Evolutionary conservation across 2,888 invertebrate species (phyloP), one percentile per base, ranked within the genome.

Genomic region (Nezara viridula): DNA sequence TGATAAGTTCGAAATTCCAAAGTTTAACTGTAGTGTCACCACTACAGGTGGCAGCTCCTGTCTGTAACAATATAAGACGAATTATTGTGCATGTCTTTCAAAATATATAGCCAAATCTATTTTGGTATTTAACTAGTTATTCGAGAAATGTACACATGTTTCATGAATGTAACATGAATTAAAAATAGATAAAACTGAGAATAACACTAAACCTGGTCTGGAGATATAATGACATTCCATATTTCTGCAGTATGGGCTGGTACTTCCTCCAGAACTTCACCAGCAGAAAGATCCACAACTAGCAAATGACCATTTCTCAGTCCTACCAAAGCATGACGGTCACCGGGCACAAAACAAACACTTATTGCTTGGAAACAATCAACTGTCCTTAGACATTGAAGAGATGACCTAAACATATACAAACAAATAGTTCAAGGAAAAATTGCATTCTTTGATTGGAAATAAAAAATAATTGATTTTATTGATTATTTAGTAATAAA

Each of bases 11-110:
- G 92, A 98, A 98, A 89, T 96, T 95, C 99, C 99, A 99, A 92
- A 98, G 96, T 93, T 98, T 98, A 0, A 98, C 96, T 0, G 96
- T 96, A 91, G 96, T 95, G 92, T 99, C 99, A 0, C 96, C 96
- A 89, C 98, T 96, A 1, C 98, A 98, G 5, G 97, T 96, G 16
- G 95, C 95, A 92, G 97, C 96, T 2, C 97, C 97, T 91, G 95
- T 94, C 96, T 96, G 92, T 47, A 94, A 93, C 91, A 91, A 91
- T 90, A 14, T 44, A 10, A 7, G 10, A 44, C 7, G 44, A n/a
- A n/a, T 44, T 44, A 44, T 10, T 10, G 44, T 7, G 7, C 44
- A 44, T 44, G 5, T 44, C 44, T 44, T 44, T 44, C 10, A 44
- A n/a, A n/a, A n/a, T n/a, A n/a, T n/a, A n/a, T n/a, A n/a, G n/a